Conservation (phyloP, 2,888 invertebrate species). For the Drosophila mercatorum region DNA sequence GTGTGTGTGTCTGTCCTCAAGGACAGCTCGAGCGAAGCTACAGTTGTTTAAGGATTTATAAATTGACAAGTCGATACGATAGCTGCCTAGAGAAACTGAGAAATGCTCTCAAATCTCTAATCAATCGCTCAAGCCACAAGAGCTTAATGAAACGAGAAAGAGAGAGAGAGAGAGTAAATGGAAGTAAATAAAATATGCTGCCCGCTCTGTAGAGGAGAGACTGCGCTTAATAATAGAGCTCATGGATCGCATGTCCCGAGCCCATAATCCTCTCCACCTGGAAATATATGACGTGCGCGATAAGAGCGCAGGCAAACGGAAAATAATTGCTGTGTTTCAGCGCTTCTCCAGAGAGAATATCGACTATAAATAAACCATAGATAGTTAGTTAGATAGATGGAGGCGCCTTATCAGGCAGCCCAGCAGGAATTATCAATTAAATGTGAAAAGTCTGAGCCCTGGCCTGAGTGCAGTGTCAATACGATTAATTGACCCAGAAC, state of each 20-base stretch:
- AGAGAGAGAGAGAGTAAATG: not conserved
- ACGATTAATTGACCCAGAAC: slow-evolving; percentile 62
- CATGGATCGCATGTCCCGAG: slow-evolving; percentile 57
- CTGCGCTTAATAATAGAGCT: slow-evolving; percentile 36
- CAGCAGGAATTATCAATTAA: slow-evolving; percentile 72
- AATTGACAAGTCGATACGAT: slow-evolving; percentile 6
- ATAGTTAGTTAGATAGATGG: slow-evolving; percentile 27
- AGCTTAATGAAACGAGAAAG: not conserved
- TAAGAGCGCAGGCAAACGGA: slow-evolving; percentile 48
- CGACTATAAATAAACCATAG: slow-evolving; percentile 53
- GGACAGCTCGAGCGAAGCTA: not conserved
- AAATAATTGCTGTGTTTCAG: slow-evolving; percentile 33
- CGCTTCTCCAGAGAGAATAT: slow-evolving; percentile 43
- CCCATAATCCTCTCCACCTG: slow-evolving; percentile 64
- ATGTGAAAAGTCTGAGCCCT: slow-evolving; percentile 50
- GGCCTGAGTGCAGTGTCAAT: slow-evolving; percentile 68
- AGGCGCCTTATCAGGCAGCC: slow-evolving; percentile 56
- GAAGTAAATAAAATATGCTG: slow-evolving; percentile 14
- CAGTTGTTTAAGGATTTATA: slow-evolving; percentile 30
- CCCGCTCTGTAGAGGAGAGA: slow-evolving; percentile 1
- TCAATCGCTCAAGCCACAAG: slow-evolving; percentile 1
- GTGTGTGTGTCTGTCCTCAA: not conserved
- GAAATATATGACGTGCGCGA: slow-evolving; percentile 62
- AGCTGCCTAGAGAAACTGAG: not conserved
- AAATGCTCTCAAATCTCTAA: slow-evolving; percentile 2